phyloP scores from a whole-genome alignment of 2,113 vertebrate species.

The Ceratotherium simum region DNA sequence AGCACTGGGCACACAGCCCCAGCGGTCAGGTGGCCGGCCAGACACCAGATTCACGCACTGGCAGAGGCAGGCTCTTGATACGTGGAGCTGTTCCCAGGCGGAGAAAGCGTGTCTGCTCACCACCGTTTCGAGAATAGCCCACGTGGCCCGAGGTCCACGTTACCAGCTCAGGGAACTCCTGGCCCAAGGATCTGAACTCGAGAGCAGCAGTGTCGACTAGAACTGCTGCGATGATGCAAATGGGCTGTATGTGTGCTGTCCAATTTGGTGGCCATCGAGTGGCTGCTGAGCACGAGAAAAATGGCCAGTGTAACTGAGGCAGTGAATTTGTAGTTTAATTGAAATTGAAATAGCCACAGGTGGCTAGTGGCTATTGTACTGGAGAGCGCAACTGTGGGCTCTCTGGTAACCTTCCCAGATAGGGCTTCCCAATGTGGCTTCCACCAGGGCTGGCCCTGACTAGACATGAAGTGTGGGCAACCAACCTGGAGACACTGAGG shows the following conservation, averaged over 20 bases:
- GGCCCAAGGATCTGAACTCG: accelerated
- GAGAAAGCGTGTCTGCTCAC: not conserved
- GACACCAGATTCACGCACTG: accelerated
- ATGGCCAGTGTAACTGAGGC: not conserved
- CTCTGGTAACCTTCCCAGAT: not conserved
- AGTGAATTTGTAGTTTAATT: not conserved
- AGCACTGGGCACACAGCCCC: not conserved
- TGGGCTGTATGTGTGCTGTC: accelerated
- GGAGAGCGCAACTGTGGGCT: no score
- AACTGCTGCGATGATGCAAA: accelerated
- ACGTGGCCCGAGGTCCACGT: accelerated
- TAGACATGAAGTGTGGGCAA: not conserved
- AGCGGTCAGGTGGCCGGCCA: accelerated
- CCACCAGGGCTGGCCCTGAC: not conserved
- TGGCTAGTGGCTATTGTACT: not conserved
- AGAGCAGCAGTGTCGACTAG: accelerated
- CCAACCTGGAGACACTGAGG: not conserved
- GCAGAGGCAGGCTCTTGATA: accelerated
- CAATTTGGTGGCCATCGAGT: accelerated
- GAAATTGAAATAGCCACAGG: not conserved
- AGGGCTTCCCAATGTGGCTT: not conserved
- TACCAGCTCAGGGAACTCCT: not conserved
- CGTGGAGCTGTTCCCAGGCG: not conserved
- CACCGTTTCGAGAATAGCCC: not conserved
- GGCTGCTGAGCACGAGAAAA: accelerated